A percentile compares a stretch with the other conserved stretches of the same genome.
Evolutionary conservation across 1,140 invertebrate species (phyloP).

Genomic region (Homarus americanus): DNA sequence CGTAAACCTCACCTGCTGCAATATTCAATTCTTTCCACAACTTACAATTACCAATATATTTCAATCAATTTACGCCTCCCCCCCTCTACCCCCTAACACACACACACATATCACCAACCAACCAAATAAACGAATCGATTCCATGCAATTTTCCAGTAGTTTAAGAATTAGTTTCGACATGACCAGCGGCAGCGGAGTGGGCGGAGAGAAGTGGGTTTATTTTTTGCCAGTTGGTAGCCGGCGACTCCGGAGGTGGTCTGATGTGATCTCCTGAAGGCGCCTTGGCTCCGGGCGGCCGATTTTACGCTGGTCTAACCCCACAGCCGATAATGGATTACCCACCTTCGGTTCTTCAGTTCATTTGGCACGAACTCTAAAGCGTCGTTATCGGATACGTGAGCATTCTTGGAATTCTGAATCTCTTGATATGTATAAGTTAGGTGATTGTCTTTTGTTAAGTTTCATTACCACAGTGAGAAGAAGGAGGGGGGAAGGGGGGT

Average conservation of each 20-base stretch:
- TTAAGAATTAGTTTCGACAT: not conserved
- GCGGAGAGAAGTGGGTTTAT: not conserved
- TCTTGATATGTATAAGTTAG: too few relatives aligned
- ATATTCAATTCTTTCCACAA: not conserved
- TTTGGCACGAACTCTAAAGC: too few relatives aligned
- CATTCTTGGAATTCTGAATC: too few relatives aligned
- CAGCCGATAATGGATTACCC: not conserved
- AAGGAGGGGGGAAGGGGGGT: constrained; percentile 3
- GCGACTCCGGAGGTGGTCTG: not conserved
- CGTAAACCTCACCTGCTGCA: too few relatives aligned
- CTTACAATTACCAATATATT: not conserved
- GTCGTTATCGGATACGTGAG: too few relatives aligned
- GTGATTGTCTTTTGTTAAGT: too few relatives aligned
- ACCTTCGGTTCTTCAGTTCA: not conserved
- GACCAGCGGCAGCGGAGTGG: not conserved
- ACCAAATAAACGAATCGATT: not conserved
- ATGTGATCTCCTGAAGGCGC: not conserved
- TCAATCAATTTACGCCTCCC: too few relatives aligned
- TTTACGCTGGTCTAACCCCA: not conserved
- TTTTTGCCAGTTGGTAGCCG: not conserved
- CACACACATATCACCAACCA: not conserved
- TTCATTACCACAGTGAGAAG: constrained; percentile 8
- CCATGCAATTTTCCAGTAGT: not conserved
- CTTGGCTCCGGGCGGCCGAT: constrained; percentile 3
- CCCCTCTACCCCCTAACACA: not conserved